A percentile compares a stretch with the other conserved stretches of the same genome.
phyloP scores from a whole-genome alignment of 2,888 invertebrate genomes.

The Odontocerum albicorne region DNA sequence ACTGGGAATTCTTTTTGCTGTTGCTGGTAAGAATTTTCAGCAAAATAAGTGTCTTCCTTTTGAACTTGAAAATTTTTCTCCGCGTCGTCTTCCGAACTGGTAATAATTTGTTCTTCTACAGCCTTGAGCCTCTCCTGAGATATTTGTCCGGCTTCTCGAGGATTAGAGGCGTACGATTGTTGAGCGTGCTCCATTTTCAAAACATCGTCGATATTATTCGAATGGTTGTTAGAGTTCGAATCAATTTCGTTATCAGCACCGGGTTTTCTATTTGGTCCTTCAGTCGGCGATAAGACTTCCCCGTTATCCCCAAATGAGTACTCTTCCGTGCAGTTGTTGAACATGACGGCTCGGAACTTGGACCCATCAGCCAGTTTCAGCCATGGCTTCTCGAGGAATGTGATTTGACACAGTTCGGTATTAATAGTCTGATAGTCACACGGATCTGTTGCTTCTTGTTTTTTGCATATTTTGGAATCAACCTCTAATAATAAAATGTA shows the following conservation, averaged over 20 bases:
- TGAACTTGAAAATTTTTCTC: no score
- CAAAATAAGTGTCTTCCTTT: neutral
- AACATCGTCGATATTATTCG: slow-evolving; percentile 45
- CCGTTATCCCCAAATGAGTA: slow-evolving; percentile 55
- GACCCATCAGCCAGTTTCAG: slow-evolving; percentile 57
- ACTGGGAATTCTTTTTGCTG: no score
- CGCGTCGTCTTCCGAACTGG: slow-evolving; percentile 41
- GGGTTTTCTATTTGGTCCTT: slow-evolving; percentile 37
- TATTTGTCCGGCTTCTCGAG: slow-evolving; percentile 33
- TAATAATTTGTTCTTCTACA: slow-evolving; percentile 51
- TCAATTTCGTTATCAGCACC: slow-evolving; percentile 31
- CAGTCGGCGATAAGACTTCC: slow-evolving; percentile 41
- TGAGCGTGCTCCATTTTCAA: slow-evolving; percentile 45
- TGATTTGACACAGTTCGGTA: slow-evolving; percentile 57
- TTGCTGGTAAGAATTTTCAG: neutral
- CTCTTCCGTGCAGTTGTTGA: slow-evolving; percentile 66
- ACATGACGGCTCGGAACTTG: slow-evolving; percentile 61
- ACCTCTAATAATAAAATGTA: slow-evolving; percentile 59
- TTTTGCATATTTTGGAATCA: slow-evolving; percentile 51
- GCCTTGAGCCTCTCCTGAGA: slow-evolving; percentile 46
- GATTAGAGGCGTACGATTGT: slow-evolving; percentile 36
- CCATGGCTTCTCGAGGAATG: slow-evolving; percentile 69
- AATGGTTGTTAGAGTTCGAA: slow-evolving; percentile 43
- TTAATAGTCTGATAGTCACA: slow-evolving; percentile 12
- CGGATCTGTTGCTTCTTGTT: slow-evolving; percentile 35